A percentile compares a stretch with the other conserved stretches of the same genome.
These are phyloP conservation scores for Drosophila kikkawai DNA, from an alignment of 1,140 invertebrate species.

Conservation along the genomic window DNA sequence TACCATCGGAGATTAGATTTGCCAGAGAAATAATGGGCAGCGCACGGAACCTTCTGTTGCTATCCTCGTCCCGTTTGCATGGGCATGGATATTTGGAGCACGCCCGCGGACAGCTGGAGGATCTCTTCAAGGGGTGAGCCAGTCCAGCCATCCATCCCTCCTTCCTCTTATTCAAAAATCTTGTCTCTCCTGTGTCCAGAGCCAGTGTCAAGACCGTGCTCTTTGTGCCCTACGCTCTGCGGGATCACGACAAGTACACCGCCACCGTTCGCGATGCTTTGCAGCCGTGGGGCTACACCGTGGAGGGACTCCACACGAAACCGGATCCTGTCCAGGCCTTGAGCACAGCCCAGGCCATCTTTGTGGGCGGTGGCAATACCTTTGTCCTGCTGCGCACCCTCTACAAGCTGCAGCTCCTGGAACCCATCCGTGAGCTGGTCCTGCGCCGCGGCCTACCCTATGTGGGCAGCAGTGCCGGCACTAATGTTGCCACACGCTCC, in stretches of 20 bases:
- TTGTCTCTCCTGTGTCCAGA: slow-evolving; percentile 76
- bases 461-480: slow-evolving; percentile 93
- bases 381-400: slow-evolving; percentile 90
- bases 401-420: slow-evolving; percentile 89
- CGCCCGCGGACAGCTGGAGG: slow-evolving; percentile 88
- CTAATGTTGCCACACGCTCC: slow-evolving; percentile 91
- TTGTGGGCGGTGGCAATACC: slow-evolving; percentile 93
- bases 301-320: slow-evolving; percentile 88
- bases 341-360: slow-evolving; percentile 89
- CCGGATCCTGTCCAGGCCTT: slow-evolving; percentile 87
- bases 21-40: slow-evolving; percentile 7
- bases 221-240: slow-evolving; percentile 92
- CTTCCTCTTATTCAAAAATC: neutral
- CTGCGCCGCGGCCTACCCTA: slow-evolving; percentile 89
- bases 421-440: slow-evolving; percentile 88
- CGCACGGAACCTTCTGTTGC: slow-evolving; percentile 86
- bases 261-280: slow-evolving; percentile 88
- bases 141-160: neutral
- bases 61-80: slow-evolving; percentile 90
- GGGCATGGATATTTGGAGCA: slow-evolving; percentile 89
- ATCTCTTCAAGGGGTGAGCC: slow-evolving; percentile 87
- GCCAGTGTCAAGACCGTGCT: slow-evolving; percentile 88
- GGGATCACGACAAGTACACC: slow-evolving; percentile 89
- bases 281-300: slow-evolving; percentile 88
- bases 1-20: slow-evolving; percentile 43